phyloP scores from a whole-genome alignment of 2,797 vertebrate species.

The Adelosebastes latens region DNA sequence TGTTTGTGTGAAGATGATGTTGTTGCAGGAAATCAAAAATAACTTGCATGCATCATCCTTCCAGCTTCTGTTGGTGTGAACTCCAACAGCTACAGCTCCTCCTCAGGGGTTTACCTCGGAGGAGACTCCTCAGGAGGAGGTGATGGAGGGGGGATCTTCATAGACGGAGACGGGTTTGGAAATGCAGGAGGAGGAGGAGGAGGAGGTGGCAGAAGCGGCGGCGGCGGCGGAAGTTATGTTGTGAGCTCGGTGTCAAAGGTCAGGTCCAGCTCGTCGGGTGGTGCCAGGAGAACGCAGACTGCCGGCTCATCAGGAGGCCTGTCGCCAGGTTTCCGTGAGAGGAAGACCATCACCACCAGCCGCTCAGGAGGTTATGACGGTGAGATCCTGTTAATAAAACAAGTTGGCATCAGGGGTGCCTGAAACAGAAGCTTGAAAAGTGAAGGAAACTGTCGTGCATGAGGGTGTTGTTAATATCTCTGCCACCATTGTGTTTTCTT shows the following conservation, averaged over 20 bases:
- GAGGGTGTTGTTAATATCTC: conserved; percentile 28
- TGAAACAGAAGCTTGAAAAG: neutral
- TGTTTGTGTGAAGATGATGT: neutral
- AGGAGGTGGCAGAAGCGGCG: neutral
- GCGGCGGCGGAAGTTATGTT: conserved; percentile 59
- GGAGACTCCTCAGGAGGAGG: conserved; percentile 75
- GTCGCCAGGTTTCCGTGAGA: conserved; percentile 89
- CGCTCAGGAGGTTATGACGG: conserved; percentile 93
- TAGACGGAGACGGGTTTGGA: conserved; percentile 65
- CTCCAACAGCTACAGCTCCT: conserved; percentile 70
- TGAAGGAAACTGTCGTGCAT: conserved; percentile 23
- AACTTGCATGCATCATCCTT: neutral
- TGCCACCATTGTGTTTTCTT: conserved; percentile 58
- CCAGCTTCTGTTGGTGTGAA: conserved; percentile 80
- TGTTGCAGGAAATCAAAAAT: conserved; percentile 26
- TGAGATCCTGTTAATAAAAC: conserved; percentile 65
- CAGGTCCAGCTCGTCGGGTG: conserved; percentile 84
- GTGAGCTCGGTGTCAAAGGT: conserved; percentile 79
- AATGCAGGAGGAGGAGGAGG: conserved; percentile 20
- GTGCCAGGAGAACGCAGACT: conserved; percentile 85
- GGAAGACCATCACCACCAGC: conserved; percentile 83
- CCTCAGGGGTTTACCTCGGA: conserved; percentile 72
- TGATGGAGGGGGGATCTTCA: conserved; percentile 55
- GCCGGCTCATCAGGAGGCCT: conserved; percentile 86
- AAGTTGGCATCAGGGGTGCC: conserved; percentile 9